These are phyloP conservation scores for Lordiphosa stackelbergi DNA, from an alignment of 1,140 invertebrate species.

Conservation along the genomic window DNA sequence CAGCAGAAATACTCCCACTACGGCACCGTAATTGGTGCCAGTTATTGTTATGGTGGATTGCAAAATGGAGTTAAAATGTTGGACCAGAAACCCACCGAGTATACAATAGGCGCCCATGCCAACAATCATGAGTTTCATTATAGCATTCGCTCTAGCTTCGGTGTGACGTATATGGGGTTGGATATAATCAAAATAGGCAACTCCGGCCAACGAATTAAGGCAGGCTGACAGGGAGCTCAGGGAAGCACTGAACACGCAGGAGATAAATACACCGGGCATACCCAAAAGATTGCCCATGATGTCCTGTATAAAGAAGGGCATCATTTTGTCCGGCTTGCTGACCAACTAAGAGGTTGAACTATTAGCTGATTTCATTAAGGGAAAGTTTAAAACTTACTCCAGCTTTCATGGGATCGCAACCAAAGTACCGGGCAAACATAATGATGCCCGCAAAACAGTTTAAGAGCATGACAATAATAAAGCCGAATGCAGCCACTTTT, in stretches of 20 bases:
- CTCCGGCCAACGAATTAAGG: slow-evolving; percentile 87
- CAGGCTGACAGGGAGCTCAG: slow-evolving; percentile 85
- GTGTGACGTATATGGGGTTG: slow-evolving; percentile 79
- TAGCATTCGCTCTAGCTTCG: slow-evolving; percentile 79
- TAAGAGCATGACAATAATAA: slow-evolving; percentile 78
- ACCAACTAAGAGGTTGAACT: slow-evolving; percentile 50
- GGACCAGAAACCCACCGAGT: slow-evolving; percentile 81
- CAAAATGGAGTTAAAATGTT: slow-evolving; percentile 81
- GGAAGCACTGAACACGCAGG: slow-evolving; percentile 84
- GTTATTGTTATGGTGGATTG: slow-evolving; percentile 81
- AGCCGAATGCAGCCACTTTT: slow-evolving; percentile 78
- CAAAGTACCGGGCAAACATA: slow-evolving; percentile 85
- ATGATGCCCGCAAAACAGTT: slow-evolving; percentile 84
- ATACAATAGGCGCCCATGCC: slow-evolving; percentile 80
- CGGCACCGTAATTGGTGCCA: slow-evolving; percentile 82
- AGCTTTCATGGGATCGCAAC: slow-evolving; percentile 85
- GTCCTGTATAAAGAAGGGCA: slow-evolving; percentile 83
- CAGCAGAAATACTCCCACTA: slow-evolving; percentile 85
- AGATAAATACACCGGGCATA: slow-evolving; percentile 83
- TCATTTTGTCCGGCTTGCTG: slow-evolving; percentile 79
- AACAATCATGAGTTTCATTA: slow-evolving; percentile 82
- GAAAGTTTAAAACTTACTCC: slow-evolving; percentile 75
- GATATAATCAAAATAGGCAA: slow-evolving; percentile 86
- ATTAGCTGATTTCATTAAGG: neutral
- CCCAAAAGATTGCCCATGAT: slow-evolving; percentile 79